Evolutionary conservation across 2,888 invertebrate genomes (phyloP).

Genomic region (Amphimallon solstitiale): DNA sequence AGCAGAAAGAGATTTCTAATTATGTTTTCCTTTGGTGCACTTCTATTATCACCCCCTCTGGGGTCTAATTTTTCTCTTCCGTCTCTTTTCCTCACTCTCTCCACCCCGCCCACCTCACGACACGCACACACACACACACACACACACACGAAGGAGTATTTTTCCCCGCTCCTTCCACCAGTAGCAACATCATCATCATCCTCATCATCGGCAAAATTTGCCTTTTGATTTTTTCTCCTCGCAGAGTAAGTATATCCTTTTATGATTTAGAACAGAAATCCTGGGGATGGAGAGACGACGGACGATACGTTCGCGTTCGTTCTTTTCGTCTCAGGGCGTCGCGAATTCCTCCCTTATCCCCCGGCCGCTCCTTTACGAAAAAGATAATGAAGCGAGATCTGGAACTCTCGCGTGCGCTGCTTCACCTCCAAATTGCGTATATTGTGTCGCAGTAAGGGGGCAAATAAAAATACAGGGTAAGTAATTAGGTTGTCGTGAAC

Average conservation of each 20-base stretch:
- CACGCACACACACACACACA: constrained; percentile 12
- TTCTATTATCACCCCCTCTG: constrained; percentile 57
- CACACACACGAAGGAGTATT: too few relatives aligned
- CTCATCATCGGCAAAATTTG: constrained; percentile 52
- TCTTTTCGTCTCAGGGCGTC: constrained; percentile 5
- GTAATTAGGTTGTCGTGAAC: constrained; percentile 69
- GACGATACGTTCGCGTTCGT: constrained; percentile 22
- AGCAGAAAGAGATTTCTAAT: constrained; percentile 57
- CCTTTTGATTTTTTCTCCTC: constrained; percentile 59
- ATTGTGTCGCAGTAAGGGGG: constrained; percentile 61
- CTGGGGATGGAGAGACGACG: constrained; percentile 33
- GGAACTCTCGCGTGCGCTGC: constrained; percentile 38
- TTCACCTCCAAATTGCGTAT: constrained; percentile 60
- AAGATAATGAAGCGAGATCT: constrained; percentile 52
- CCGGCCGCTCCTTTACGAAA: constrained; percentile 34
- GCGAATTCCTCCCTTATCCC: neutral
- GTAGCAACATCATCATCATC: too few relatives aligned
- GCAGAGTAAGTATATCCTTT: constrained; percentile 56
- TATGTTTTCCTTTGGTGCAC: constrained; percentile 59
- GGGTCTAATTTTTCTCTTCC: constrained; percentile 28
- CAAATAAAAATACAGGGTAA: constrained; percentile 60
- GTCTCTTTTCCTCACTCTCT: constrained; percentile 13
- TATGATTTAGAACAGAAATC: constrained; percentile 50
- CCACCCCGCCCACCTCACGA: too few relatives aligned
- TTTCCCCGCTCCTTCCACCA: constrained; percentile 42